These are phyloP conservation scores for Leptothorax acervorum DNA, from an alignment of 2,888 invertebrate species.

Conservation along the genomic window DNA sequence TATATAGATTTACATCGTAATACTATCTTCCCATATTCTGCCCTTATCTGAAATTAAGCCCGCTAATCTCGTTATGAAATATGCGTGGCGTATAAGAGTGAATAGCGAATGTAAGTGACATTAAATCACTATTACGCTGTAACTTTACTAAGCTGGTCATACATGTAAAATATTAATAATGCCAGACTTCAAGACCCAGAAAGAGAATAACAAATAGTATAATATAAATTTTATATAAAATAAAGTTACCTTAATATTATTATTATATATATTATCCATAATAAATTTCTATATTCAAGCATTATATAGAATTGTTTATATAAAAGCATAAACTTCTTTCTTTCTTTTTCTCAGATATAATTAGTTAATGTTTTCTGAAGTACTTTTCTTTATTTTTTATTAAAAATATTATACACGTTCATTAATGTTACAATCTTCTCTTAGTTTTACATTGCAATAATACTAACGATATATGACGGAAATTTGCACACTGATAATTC, in stretches of 20 bases:
- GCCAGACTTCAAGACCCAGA: neutral
- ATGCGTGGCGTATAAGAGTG: slow-evolving; percentile 34
- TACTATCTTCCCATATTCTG: slow-evolving; percentile 35
- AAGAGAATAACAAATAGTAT: slow-evolving; percentile 2
- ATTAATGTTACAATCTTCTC: neutral
- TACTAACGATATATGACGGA: neutral
- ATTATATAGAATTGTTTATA: neutral
- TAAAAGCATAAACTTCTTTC: neutral
- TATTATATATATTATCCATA: slow-evolving; percentile 10
- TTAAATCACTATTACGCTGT: slow-evolving; percentile 37
- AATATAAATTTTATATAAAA: slow-evolving; percentile 3
- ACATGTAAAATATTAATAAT: slow-evolving; percentile 36
- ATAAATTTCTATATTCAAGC: neutral
- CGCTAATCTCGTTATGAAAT: slow-evolving; percentile 48
- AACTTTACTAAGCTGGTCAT: slow-evolving; percentile 19
- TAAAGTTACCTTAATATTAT: neutral
- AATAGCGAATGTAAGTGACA: slow-evolving; percentile 50
- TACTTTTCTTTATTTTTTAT: neutral
- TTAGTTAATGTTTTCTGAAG: neutral
- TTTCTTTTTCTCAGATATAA: neutral
- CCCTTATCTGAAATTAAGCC: slow-evolving; percentile 46
- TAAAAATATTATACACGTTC: neutral
- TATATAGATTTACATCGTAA: slow-evolving; percentile 35
- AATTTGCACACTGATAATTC: neutral
- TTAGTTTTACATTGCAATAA: neutral